Percentiles rank a stretch among this genome's conserved stretches.
phyloP scores from a whole-genome alignment of 2,888 invertebrate genomes.

The Melanostoma scalare region DNA sequence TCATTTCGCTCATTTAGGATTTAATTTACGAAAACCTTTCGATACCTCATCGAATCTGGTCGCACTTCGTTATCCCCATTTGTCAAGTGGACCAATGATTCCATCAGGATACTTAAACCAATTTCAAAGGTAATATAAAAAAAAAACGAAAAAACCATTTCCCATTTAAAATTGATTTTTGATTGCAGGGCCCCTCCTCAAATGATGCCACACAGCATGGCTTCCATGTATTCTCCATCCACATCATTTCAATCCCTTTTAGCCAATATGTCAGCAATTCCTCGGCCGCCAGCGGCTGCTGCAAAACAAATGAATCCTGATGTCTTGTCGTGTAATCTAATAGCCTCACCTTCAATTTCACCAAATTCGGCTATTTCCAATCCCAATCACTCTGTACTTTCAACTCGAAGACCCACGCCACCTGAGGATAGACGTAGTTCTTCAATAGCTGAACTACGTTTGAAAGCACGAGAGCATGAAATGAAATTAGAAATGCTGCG shows the following conservation, averaged over 20 bases:
- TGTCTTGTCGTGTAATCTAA: slow-evolving; percentile 74
- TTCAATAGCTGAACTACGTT: slow-evolving; percentile 92
- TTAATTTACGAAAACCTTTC: slow-evolving; percentile 89
- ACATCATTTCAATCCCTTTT: slow-evolving; percentile 93
- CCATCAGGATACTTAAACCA: slow-evolving; percentile 85
- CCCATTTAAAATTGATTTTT: background rate
- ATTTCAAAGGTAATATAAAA: slow-evolving; percentile 82
- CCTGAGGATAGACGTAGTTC: slow-evolving; percentile 92
- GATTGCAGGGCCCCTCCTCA: slow-evolving; percentile 85
- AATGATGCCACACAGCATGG: slow-evolving; percentile 86
- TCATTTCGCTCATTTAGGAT: slow-evolving; percentile 90
- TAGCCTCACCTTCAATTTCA: slow-evolving; percentile 80
- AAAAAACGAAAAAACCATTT: background rate
- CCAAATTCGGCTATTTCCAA: slow-evolving; percentile 77
- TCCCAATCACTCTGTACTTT: slow-evolving; percentile 74
- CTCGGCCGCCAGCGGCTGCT: slow-evolving; percentile 82
- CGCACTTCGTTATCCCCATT: slow-evolving; percentile 87
- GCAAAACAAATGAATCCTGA: slow-evolving; percentile 46
- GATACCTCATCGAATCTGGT: slow-evolving; percentile 86
- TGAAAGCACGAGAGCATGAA: slow-evolving; percentile 95
- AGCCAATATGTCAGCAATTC: slow-evolving; percentile 83
- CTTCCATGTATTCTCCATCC: slow-evolving; percentile 83
- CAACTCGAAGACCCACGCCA: slow-evolving; percentile 82
- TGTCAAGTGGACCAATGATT: slow-evolving; percentile 83
- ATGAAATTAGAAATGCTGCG: slow-evolving; percentile 91